Conservation (phyloP, 2,113 vertebrate genomes). For the Corvus cornix region DNA sequence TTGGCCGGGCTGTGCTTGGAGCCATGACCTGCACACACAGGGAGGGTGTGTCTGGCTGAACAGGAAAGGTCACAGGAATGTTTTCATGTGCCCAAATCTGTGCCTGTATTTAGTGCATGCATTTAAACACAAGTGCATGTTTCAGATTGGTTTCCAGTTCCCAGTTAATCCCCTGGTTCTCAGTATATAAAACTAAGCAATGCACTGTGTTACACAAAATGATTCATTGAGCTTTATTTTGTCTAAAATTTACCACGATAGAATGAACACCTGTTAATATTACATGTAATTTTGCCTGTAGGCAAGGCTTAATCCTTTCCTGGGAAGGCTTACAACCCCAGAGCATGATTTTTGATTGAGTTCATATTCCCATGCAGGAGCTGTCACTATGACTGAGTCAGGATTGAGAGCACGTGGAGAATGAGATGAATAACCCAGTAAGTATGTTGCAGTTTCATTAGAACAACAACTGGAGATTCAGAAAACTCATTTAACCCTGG, state of each 20-base stretch:
- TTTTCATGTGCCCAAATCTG: not conserved
- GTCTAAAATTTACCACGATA: not conserved
- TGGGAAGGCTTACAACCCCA: not conserved
- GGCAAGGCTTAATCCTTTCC: not conserved
- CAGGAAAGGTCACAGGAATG: not conserved
- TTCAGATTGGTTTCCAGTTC: not conserved
- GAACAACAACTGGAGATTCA: not conserved
- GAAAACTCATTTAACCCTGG: not conserved
- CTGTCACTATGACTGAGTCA: not conserved
- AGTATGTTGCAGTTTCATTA: not conserved
- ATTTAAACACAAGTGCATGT: not conserved
- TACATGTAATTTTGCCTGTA: not conserved
- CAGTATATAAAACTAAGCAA: not conserved
- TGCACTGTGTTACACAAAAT: too few species aligned
- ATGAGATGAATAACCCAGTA: not conserved
- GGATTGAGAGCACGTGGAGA: not conserved
- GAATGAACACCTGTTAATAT: not conserved
- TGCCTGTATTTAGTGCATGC: not conserved
- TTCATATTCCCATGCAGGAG: not conserved
- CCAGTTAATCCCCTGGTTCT: not conserved
- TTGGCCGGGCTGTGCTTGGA: not conserved
- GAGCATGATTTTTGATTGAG: not conserved
- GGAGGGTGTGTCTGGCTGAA: not conserved
- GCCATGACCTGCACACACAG: rapidly evolving
- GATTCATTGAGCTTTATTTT: not conserved